Percentiles rank a stretch among this genome's conserved stretches.
These are phyloP conservation scores for Hanleya hanleyi DNA, from an alignment of 2,888 invertebrate species.

Conservation along the genomic window DNA sequence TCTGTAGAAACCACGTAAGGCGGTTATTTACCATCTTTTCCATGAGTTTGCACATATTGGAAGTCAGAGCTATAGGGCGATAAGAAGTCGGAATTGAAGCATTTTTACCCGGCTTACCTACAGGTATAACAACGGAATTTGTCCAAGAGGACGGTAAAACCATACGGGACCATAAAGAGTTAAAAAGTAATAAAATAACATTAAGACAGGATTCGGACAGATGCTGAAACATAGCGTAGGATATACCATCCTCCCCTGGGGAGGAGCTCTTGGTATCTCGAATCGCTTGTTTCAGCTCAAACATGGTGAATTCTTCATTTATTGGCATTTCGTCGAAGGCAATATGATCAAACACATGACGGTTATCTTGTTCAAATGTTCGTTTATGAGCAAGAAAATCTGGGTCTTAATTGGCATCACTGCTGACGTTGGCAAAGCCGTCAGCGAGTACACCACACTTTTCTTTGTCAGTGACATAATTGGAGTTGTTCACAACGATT, in stretches of 20 bases:
- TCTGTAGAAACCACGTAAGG: not conserved
- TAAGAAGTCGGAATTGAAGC: not conserved
- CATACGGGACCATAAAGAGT: not conserved
- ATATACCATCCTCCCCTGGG: slow-evolving; percentile 1
- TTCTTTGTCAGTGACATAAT: not conserved
- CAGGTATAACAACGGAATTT: not conserved
- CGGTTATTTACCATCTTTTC: not conserved
- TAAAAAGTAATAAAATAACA: not conserved
- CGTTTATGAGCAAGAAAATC: not conserved
- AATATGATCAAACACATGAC: not conserved
- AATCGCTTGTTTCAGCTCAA: slow-evolving; percentile 1
- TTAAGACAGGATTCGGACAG: not conserved
- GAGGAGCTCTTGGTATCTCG: not conserved
- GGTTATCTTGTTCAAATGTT: not conserved
- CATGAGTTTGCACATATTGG: not conserved
- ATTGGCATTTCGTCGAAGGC: not conserved
- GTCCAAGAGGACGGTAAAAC: not conserved
- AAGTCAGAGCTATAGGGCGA: slow-evolving; percentile 5
- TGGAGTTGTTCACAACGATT: not conserved
- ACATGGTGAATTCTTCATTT: not conserved
- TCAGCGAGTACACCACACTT: not conserved
- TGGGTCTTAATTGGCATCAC: not conserved
- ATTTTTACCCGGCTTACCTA: not conserved
- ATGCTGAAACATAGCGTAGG: not conserved
- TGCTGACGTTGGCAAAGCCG: not conserved